Evolutionary conservation across 2,797 vertebrate genomes (phyloP).

Genomic region (Crenuchus spilurus): DNA sequence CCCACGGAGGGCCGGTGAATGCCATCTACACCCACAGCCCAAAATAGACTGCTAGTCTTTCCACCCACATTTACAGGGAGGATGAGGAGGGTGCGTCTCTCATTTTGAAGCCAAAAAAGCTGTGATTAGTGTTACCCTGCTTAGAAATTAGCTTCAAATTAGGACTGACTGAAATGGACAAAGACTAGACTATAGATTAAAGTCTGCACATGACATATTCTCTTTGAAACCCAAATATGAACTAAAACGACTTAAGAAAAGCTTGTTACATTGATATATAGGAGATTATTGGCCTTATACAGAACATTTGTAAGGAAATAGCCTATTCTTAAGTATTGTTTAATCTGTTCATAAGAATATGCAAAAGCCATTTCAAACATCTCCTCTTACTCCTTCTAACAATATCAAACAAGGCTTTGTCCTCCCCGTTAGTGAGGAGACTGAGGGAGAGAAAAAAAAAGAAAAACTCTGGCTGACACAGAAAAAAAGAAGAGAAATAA

Average conservation of each 20-base stretch:
- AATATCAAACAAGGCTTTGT: constrained; percentile 29
- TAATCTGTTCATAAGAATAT: background rate
- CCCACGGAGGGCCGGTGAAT: constrained; percentile 36
- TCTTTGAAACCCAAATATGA: too few species aligned
- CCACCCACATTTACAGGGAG: constrained; percentile 36
- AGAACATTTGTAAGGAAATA: background rate
- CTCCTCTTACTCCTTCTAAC: background rate
- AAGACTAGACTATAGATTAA: background rate
- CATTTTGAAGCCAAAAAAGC: constrained; percentile 21
- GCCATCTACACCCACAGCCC: constrained; percentile 57
- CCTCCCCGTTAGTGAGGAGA: constrained; percentile 8
- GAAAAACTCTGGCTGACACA: constrained; percentile 4
- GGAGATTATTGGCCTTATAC: background rate
- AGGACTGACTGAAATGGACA: background rate
- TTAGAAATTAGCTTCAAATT: background rate
- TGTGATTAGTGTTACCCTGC: constrained; percentile 9
- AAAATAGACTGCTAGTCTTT: constrained; percentile 53
- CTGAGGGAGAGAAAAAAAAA: constrained; percentile 47
- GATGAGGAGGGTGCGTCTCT: constrained; percentile 28
- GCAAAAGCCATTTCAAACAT: background rate
- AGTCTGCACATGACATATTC: too few species aligned
- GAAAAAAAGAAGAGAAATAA: constrained; percentile 58
- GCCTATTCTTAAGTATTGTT: constrained; percentile 3
- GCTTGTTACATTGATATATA: background rate
- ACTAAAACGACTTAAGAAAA: background rate